Conservation (phyloP, 30 jellyfish, hydroid and myxozoan genomes). For the Hydra vulgaris region DNA sequence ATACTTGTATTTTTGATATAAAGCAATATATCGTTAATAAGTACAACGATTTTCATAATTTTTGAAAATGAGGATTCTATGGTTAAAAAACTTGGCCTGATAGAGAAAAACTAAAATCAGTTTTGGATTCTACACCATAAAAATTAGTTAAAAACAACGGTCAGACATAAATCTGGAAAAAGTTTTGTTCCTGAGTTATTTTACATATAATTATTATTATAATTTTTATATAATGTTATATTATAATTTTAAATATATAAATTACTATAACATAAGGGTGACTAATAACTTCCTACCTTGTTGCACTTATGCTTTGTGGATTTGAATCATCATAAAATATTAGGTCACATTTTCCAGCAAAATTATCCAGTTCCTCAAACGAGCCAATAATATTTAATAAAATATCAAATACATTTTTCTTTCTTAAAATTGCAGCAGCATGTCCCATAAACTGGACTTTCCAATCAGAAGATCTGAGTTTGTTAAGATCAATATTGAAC, state of each 20-base stretch:
- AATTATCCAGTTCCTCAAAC: neutral
- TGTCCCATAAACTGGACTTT: neutral
- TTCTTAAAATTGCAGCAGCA: neutral
- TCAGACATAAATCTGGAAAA: too few relatives aligned
- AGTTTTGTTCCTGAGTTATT: too few relatives aligned
- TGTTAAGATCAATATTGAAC: neutral
- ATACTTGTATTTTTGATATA: too few relatives aligned
- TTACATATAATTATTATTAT: neutral
- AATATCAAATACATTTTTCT: neutral
- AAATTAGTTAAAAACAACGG: too few relatives aligned
- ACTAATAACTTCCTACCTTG: neutral
- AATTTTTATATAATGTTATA: neutral
- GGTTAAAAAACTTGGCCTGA: too few relatives aligned
- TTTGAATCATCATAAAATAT: neutral
- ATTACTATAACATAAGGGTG: neutral
- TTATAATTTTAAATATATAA: neutral
- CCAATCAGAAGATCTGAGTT: neutral
- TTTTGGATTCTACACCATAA: too few relatives aligned
- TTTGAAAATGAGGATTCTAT: too few relatives aligned
- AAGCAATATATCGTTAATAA: too few relatives aligned
- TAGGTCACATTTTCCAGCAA: neutral
- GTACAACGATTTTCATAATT: too few relatives aligned
- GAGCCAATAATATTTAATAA: neutral
- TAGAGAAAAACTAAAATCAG: too few relatives aligned
- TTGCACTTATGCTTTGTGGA: neutral